Base-by-base conservation (phyloP, 2,888 invertebrate species). In the Macropis europaea region DNA sequence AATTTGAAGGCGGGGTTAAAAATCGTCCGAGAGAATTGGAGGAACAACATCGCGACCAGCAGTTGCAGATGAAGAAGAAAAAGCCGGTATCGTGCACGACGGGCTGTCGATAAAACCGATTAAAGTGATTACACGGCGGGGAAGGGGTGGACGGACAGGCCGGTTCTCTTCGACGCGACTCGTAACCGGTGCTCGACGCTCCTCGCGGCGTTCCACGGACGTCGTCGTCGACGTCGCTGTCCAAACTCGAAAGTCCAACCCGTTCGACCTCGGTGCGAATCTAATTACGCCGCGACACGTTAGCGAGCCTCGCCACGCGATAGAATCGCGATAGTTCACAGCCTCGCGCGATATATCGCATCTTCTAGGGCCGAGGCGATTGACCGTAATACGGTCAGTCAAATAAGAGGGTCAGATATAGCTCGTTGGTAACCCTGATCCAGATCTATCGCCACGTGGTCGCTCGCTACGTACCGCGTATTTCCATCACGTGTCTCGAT, bases 371-470 rank as follows among this genome's bases (percentile, higher is more conserved):
- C 73, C 74, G 82, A 83, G 87, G 85, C 87, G 83, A 88, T 84
- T 88, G 87, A 87, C 86, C 84, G 85, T 86, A 86, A 86, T 87
- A 87, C 84, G 83, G 81, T 79, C 85, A 84, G 86, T 87, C 85
- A 88, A 88, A 86, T 88, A 89, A 88, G 87, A 88, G 88, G 88
- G 88, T 89, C 88, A 88, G 82, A 87, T 89, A 89, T 89, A 89
- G 87, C 79, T 86, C 74, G 77, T 72, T 83, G 84, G 83, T 89
- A 89, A 89, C 89, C 89, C 89, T 89, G 89, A 88, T 89, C 89
- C 86, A 89, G 85, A 89, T 89, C 82, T 86, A 89, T 87, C 84
- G 84, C 88, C 89, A 88, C 89, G 88, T 88, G 89, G 86, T 88
- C 81, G 63, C 45, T 47, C 34, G 50, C n/a, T n/a, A 17, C 36